These are phyloP conservation scores for Allobates femoralis DNA, from an alignment of 2,797 vertebrate species.

Conservation along the genomic window DNA sequence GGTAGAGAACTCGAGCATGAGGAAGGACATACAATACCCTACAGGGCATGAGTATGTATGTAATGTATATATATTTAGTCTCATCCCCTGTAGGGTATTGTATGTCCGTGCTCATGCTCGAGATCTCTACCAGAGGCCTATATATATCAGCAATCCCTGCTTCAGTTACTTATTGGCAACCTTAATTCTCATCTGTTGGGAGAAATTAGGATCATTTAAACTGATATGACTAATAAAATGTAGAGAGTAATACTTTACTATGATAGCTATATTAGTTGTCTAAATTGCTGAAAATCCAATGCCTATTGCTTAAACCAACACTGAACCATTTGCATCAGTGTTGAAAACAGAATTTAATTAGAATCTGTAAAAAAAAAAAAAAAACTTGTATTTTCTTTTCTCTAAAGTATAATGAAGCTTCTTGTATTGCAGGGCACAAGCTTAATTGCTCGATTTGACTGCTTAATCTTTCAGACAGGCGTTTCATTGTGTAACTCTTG, in stretches of 20 bases:
- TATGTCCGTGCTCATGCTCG: too few species aligned
- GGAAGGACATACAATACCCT: too few species aligned
- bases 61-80: too few species aligned
- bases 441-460: slow-evolving; percentile 31
- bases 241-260: not conserved
- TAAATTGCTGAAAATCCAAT: not conserved
- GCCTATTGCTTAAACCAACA: not conserved
- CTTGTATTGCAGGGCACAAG: not conserved
- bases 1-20: too few species aligned
- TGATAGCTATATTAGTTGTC: not conserved
- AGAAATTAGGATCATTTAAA: not conserved
- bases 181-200: too few species aligned
- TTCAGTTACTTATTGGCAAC: too few species aligned
- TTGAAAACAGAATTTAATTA: slow-evolving; percentile 2
- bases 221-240: not conserved
- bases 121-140: too few species aligned
- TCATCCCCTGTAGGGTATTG: too few species aligned
- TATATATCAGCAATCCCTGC: too few species aligned
- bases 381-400: not conserved
- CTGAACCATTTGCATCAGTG: not conserved
- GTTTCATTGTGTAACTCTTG: slow-evolving; percentile 39
- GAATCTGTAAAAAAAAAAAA: not conserved
- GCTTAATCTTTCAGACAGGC: slow-evolving; percentile 47
- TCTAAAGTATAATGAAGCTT: slow-evolving; percentile 26
- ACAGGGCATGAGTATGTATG: too few species aligned